Base-by-base conservation (phyloP, 2,113 vertebrate genomes). In the Sinocyclocheilus anshuiensis region DNA sequence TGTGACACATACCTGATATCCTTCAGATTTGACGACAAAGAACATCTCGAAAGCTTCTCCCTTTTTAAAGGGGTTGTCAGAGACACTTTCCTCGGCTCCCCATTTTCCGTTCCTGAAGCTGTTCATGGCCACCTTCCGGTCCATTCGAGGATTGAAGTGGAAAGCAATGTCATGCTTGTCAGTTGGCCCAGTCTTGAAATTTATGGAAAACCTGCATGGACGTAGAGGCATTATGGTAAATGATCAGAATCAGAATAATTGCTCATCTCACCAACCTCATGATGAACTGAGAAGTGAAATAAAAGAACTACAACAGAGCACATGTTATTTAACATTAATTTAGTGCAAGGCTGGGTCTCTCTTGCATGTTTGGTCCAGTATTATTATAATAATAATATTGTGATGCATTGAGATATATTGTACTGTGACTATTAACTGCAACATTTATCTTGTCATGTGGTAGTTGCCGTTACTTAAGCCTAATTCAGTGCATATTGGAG, bases 1-100 rank as follows among this genome's bases (percentile, higher is more conserved):
- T 0, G 2, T 71, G 5, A 36, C 75, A 83, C 12, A 18, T 36
- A 86, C 87, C 87, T 86, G 39, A 69, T 83, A 88, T 20, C 59
- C 71, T 2, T 85, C 55, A 15, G 83, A 15, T 8, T 3, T 85
- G 50, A 86, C 3, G 7, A 16, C 3, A 4, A 83, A 4, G 16
- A 86, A 22, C 8, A 86, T 6, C 22, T 50, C 29, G 39, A 88
- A 88, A 15, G 53, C 20, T 61, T 16, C 13, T 72, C 79, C 79
- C 9, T 3, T n/a, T 11, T 33, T 76, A 74, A 81, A 88, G 45
- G 71, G 42, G 48, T 33, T 33, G 29, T 33, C 29, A 33, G 29
- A 33, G 29, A 33, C 29, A 33, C 29, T 33, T 33, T 33, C 29
- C 29, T 33, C 29, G 29, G 29, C 29, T 33, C 29, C 29, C 29